These are phyloP conservation scores for Progne subis DNA, from an alignment of 2,113 vertebrate genomes.

Conservation along the genomic window DNA sequence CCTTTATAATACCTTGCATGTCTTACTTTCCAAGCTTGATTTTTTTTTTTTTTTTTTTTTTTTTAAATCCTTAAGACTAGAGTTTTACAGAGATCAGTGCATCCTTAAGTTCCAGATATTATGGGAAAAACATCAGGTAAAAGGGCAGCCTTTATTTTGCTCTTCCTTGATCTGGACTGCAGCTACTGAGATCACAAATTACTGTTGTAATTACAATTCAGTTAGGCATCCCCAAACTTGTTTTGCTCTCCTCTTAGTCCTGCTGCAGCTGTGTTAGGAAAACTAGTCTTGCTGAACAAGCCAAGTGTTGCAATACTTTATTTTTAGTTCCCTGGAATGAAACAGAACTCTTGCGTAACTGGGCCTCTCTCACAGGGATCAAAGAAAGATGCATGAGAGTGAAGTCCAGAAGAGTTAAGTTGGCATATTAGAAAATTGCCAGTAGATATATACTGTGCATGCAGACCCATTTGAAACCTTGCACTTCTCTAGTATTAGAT, in stretches of 20 bases:
- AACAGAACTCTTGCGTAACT: slow-evolving; percentile 30
- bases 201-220: not conserved
- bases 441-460: not conserved
- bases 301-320: slow-evolving; percentile 63
- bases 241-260: not conserved
- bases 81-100: not conserved
- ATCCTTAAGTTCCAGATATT: not conserved
- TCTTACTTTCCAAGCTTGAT: not conserved
- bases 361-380: not conserved
- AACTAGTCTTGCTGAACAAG: not conserved
- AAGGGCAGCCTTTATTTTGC: not conserved
- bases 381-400: not conserved
- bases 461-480: not conserved
- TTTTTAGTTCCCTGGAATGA: slow-evolving; percentile 58
- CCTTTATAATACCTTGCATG: slow-evolving; percentile 24
- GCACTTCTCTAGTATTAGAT: not conserved
- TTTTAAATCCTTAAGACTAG: not conserved
- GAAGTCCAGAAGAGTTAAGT: not conserved
- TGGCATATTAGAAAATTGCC: not conserved
- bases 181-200: not conserved
- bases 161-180: not conserved
- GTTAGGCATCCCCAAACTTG: not conserved
- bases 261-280: not conserved
- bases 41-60: not conserved
- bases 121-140: not conserved